Evolutionary conservation across 2,888 invertebrate genomes (phyloP), one percentile per base, ranked within the genome.

Genomic region (Acleris emargana): DNA sequence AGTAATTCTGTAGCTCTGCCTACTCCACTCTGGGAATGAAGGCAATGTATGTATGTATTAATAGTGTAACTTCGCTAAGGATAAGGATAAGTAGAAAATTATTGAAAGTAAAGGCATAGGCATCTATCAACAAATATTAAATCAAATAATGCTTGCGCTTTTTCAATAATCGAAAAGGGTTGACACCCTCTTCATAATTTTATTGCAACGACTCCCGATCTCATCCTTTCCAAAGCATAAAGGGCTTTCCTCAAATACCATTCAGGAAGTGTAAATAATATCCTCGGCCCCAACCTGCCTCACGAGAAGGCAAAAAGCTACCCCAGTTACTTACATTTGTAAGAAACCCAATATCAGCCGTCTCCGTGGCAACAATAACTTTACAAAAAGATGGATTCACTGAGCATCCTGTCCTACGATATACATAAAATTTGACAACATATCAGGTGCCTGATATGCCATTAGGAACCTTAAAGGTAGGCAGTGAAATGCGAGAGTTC

Each of bases 321-420:
- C 54, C 62, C 22, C 49, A 62, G 59, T 60, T 57, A 66, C 64
- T 55, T 66, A 66, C 64, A 58, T 53, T 49, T 60, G 51, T 60
- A 66, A 66, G 64, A 60, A 66, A 66, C 64, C 55, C 60, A 60
- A 66, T 66, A 66, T 57, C 60, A 57, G 38, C 58, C 64, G 53
- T 66, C 64, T 60, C 60, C 54, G 28, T 25, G 64, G 59, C 60
- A 60, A 66, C 64, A 66, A 66, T 66, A 66, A 66, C 64, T 66
- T 66, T 66, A 60, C 64, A 66, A 66, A 66, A 66, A 66, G 64
- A 66, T 60, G 64, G 64, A 66, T 66, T 64, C 64, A 64, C 64
- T 64, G 60, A 66, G 60, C 60, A 66, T 60, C 55, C 55, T 60
- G 43, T 45, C 42, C 42, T 47, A 64, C 49, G 54, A 58, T 59